Evolutionary conservation across 2,888 invertebrate species (phyloP).

Genomic region (Mythimna pallens): DNA sequence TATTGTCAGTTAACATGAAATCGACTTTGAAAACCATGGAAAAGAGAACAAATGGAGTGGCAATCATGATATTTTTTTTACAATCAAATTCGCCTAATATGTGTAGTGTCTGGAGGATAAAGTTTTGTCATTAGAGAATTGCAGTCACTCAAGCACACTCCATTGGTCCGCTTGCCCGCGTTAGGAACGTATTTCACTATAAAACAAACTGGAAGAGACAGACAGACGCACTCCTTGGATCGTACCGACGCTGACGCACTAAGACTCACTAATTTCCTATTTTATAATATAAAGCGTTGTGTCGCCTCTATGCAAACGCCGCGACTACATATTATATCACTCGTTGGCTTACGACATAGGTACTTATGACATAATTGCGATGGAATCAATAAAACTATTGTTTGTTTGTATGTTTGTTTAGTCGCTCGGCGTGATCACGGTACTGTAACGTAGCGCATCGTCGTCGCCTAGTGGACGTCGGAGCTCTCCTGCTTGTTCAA

Average conservation of each 20-base stretch:
- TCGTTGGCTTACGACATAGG: slow-evolving; percentile 81
- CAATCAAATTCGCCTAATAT: slow-evolving; percentile 13
- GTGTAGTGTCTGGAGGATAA: neutral
- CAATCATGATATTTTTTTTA: slow-evolving; percentile 4
- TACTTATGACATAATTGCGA: slow-evolving; percentile 84
- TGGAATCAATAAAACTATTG: slow-evolving; percentile 87
- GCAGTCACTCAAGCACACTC: slow-evolving; percentile 20
- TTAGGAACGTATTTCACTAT: slow-evolving; percentile 60
- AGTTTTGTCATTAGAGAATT: slow-evolving; percentile 2
- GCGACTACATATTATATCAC: slow-evolving; percentile 75
- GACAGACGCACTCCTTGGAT: slow-evolving; percentile 57
- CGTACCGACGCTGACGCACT: slow-evolving; percentile 60
- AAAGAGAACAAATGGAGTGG: slow-evolving; percentile 48
- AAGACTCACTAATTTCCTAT: slow-evolving; percentile 61
- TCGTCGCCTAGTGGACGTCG: slow-evolving; percentile 93
- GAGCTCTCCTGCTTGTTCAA: slow-evolving; percentile 94
- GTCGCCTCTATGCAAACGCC: slow-evolving; percentile 79
- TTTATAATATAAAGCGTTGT: slow-evolving; percentile 56
- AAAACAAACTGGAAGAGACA: slow-evolving; percentile 57
- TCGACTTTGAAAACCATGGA: slow-evolving; percentile 46
- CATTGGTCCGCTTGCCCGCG: slow-evolving; percentile 27
- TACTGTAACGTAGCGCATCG: slow-evolving; percentile 82
- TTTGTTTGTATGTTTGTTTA: slow-evolving; percentile 76
- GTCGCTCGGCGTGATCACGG: slow-evolving; percentile 77
- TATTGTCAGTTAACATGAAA: slow-evolving; percentile 62